Percentiles rank a stretch among this genome's conserved stretches.
Conservation (phyloP, 1,140 invertebrate species). For the Ceratina calcarata region DNA sequence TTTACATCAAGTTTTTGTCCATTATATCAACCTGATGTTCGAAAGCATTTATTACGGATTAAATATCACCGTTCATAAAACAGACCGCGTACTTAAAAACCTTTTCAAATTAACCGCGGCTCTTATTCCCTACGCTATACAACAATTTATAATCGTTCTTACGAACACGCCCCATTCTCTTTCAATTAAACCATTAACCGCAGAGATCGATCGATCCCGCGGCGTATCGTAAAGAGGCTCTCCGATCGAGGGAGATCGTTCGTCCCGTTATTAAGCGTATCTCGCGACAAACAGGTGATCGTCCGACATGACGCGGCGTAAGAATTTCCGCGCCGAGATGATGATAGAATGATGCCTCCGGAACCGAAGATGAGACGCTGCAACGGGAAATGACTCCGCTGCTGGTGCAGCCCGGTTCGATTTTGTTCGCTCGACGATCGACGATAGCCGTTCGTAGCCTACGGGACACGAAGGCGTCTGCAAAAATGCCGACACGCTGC, state of each 20-base stretch:
- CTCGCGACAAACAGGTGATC: constrained; percentile 50
- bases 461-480: constrained; percentile 39
- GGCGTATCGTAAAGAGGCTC: neutral
- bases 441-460: constrained; percentile 38
- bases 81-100: too few relatives aligned
- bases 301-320: constrained; percentile 17
- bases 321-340: constrained; percentile 31
- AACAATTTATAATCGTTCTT: neutral
- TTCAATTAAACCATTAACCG: neutral
- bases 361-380: constrained; percentile 26
- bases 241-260: too few relatives aligned
- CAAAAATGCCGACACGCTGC: constrained; percentile 40
- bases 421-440: constrained; percentile 41
- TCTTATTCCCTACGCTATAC: neutral
- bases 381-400: constrained; percentile 49
- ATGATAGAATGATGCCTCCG: constrained; percentile 57
- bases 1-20: too few relatives aligned
- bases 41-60: too few relatives aligned
- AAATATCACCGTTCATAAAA: too few relatives aligned
- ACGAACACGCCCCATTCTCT: too few relatives aligned
- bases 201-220: neutral
- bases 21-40: too few relatives aligned
- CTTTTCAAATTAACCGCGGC: too few relatives aligned
- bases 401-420: constrained; percentile 49
- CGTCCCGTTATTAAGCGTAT: constrained; percentile 31